Evolutionary conservation across 1,140 invertebrate species (phyloP).

Genomic region (Cherax destructor): DNA sequence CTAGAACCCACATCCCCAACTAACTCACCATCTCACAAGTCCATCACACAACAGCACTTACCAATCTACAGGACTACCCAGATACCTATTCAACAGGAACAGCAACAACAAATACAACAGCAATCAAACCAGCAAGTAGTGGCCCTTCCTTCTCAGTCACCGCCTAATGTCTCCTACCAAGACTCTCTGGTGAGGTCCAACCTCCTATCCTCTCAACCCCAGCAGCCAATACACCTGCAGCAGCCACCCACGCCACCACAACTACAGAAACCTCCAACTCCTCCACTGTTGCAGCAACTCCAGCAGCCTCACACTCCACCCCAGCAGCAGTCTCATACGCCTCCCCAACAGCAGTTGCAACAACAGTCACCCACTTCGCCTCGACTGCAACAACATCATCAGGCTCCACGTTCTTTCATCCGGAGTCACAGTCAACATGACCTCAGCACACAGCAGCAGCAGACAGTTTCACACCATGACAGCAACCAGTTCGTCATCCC

Average conservation of each 20-base stretch:
- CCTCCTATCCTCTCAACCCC: conserved; percentile 11
- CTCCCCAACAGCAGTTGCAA: conserved; percentile 3
- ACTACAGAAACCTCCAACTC: conserved; percentile 62
- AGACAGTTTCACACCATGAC: conserved; percentile 21
- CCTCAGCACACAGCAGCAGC: conserved; percentile 33
- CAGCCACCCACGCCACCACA: conserved; percentile 53
- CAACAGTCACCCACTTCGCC: conserved; percentile 43
- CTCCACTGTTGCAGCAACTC: conserved; percentile 26
- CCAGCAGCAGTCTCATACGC: conserved; percentile 34
- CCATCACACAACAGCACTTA: not conserved
- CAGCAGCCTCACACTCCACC: conserved; percentile 38
- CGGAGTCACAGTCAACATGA: conserved; percentile 58
- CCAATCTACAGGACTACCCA: not conserved
- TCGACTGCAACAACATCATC: conserved; percentile 39
- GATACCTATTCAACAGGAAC: conserved; percentile 1
- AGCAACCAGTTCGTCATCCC: conserved; percentile 37
- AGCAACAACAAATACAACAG: conserved; percentile 29
- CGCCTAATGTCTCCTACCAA: conserved; percentile 35
- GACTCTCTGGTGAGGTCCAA: not conserved
- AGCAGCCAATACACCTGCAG: conserved; percentile 33
- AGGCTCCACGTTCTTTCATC: conserved; percentile 45
- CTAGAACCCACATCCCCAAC: not conserved
- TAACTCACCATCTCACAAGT: not conserved
- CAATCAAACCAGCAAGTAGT: conserved; percentile 43
- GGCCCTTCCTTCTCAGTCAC: conserved; percentile 38